A percentile compares a stretch with the other conserved stretches of the same genome.
These are phyloP conservation scores for Melipona bicolor DNA, from an alignment of 2,888 invertebrate species.

Conservation along the genomic window DNA sequence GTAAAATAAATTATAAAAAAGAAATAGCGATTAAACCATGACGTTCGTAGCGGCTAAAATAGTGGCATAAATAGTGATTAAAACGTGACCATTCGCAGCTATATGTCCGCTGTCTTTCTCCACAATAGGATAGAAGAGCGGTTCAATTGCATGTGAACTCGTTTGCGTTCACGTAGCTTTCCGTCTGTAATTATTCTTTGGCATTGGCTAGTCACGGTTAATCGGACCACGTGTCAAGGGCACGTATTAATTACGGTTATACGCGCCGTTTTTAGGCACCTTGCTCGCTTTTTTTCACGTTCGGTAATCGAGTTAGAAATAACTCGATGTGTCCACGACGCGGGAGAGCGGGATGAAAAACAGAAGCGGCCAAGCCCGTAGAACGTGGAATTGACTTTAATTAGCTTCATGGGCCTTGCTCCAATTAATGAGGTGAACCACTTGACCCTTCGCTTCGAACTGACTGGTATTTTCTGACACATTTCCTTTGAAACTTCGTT, in stretches of 20 bases:
- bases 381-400: constrained; percentile 47
- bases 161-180: constrained; percentile 44
- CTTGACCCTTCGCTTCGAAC: constrained; percentile 47
- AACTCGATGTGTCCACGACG: background rate
- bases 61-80: background rate
- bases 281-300: constrained; percentile 28
- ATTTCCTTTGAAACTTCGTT: constrained; percentile 28
- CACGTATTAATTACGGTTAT: constrained; percentile 59
- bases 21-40: background rate
- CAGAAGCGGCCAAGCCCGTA: constrained; percentile 32
- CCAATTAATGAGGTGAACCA: constrained; percentile 58
- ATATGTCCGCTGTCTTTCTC: background rate
- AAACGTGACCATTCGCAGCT: background rate
- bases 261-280: constrained; percentile 43
- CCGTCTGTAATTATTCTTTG: constrained; percentile 58
- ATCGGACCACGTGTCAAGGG: constrained; percentile 69
- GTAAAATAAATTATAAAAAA: too few relatives aligned
- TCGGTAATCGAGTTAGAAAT: constrained; percentile 24
- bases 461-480: constrained; percentile 43
- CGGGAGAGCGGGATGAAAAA: constrained; percentile 27
- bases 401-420: constrained; percentile 53
- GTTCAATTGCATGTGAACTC: background rate
- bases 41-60: background rate
- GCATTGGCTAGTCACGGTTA: constrained; percentile 56
- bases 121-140: background rate